Base-by-base conservation (phyloP, 1,140 invertebrate genomes). In the Pteromalus puparum region DNA sequence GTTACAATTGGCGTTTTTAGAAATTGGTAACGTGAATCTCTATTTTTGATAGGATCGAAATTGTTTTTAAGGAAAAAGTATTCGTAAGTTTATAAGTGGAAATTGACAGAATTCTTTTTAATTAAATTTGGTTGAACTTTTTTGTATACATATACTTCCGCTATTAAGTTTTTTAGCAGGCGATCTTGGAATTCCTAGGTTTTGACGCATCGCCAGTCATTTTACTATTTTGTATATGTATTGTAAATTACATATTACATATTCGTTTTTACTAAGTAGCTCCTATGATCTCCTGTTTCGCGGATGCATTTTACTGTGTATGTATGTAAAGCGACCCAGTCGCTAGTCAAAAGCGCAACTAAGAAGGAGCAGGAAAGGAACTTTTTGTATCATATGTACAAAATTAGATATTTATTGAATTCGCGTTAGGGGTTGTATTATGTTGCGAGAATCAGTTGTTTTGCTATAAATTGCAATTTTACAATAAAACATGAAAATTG, bases 51-150 rank as follows among this genome's bases (percentile, higher is more conserved):
- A 42, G 53, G 26, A 76, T 48, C 10, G 12, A 26, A 61, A 61
- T 61, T 61, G 53, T 61, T 61, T 21, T 61, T 61, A 61, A 21
- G 4, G 5, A 61, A 0, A 18, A 77, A 61, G n/a, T 65, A 9
- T 15, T 78, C 53, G 53, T 61, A 61, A 61, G 21, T 61, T 61
- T 61, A 2, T n/a, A 61, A 61, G 53, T n/a, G 0, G 1, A 61
- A 61, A 70, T 9, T 0, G 24, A 4, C 26, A 70, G 12, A 68
- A 79, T 74, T 84, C 83, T 80, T 80, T 46, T 84, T 84, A 80
- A 84, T 84, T 84, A 80, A 84, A 84, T 75, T 84, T 80, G 42
- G 83, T 84, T 80, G 6, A 84, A 84, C 83, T 79, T 79, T 74
- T 76, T 78, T 78, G 6, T 83, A 65, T 77, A 79, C 30, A 28